Evolutionary conservation across 2,888 invertebrate species (phyloP).

Genomic region (Homarus gammarus): DNA sequence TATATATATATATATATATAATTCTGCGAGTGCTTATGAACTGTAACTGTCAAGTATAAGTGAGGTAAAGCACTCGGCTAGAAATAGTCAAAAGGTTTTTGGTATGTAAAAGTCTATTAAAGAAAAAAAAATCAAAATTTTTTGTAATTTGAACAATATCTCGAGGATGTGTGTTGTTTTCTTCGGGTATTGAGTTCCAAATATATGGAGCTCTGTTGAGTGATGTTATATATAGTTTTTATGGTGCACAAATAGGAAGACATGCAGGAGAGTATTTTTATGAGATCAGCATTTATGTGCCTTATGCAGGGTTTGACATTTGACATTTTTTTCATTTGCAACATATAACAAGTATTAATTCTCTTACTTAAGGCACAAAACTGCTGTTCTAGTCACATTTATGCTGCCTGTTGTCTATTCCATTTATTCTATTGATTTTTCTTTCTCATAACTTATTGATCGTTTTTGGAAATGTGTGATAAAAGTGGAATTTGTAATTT

Average conservation of each 20-base stretch:
- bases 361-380: slow-evolving; percentile 47
- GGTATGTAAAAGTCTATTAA: slow-evolving; percentile 19
- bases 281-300: slow-evolving; percentile 64
- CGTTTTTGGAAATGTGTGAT: slow-evolving; percentile 45
- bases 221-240: slow-evolving; percentile 45
- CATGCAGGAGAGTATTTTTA: slow-evolving; percentile 54
- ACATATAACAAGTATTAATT: slow-evolving; percentile 29
- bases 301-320: slow-evolving; percentile 45
- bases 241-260: slow-evolving; percentile 64
- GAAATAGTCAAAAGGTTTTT: slow-evolving; percentile 29
- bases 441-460: slow-evolving; percentile 34
- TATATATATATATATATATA: slow-evolving; percentile 28
- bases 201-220: slow-evolving; percentile 25
- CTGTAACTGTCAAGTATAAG: slow-evolving; percentile 32
- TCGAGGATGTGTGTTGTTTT: slow-evolving; percentile 29
- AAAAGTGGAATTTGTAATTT: slow-evolving; percentile 46
- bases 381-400: slow-evolving; percentile 59
- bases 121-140: slow-evolving; percentile 43
- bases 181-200: slow-evolving; percentile 40
- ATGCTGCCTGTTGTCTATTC: slow-evolving; percentile 60
- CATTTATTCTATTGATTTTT: slow-evolving; percentile 50
- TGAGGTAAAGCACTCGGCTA: slow-evolving; percentile 14
- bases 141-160: slow-evolving; percentile 22
- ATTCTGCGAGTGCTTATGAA: slow-evolving; percentile 42
- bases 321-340: slow-evolving; percentile 46